Conservation (phyloP, 1,140 invertebrate species). For the Microplitis mediator region DNA sequence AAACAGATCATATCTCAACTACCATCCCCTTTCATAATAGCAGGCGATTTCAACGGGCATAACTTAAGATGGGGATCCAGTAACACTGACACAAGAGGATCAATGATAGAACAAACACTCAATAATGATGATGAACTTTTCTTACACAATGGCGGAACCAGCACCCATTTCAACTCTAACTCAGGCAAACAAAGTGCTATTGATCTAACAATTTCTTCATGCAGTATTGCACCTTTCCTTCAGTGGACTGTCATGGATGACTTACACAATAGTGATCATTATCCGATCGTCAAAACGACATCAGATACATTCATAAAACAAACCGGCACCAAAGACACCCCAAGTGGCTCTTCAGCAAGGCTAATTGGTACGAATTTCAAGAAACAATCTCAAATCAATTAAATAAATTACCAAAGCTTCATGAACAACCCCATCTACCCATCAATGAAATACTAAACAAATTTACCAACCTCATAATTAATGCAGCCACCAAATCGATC, state of each 20-base stretch:
- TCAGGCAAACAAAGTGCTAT: constrained; percentile 36
- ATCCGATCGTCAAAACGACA: constrained; percentile 1
- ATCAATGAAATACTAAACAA: constrained; percentile 35
- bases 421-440: neutral
- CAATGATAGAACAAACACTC: constrained; percentile 35
- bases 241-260: constrained; percentile 38
- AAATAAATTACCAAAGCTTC: neutral
- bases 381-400: neutral
- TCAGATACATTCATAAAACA: constrained; percentile 24
- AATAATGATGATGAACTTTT: constrained; percentile 24
- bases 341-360: constrained; percentile 40
- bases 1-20: neutral
- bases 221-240: constrained; percentile 34
- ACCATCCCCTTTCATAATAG: neutral
- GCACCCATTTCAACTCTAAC: constrained; percentile 39
- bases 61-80: neutral
- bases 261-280: constrained; percentile 43
- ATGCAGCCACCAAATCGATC: constrained; percentile 37
- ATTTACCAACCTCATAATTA: constrained; percentile 34
- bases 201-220: constrained; percentile 40
- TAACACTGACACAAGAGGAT: constrained; percentile 41
- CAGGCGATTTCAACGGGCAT: constrained; percentile 6
- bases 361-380: constrained; percentile 35
- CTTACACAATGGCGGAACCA: constrained; percentile 35
- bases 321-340: neutral